phyloP scores from a whole-genome alignment of 2,797 vertebrate genomes.

The Galaxias olidus region DNA sequence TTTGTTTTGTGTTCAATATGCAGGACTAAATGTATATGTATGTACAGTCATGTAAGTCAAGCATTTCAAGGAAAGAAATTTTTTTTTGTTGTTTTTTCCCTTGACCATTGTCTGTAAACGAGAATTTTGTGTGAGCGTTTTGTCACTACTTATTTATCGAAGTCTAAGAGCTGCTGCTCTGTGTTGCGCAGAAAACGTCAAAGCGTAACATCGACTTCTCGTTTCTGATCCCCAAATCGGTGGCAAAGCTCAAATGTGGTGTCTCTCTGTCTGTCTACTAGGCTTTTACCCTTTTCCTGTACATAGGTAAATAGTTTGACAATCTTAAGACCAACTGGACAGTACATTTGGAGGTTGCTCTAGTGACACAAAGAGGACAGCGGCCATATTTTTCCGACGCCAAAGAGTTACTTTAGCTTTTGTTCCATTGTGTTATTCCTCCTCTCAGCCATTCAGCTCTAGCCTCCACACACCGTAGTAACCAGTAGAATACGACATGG shows the following conservation, averaged over 20 bases:
- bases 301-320: slow-evolving; percentile 82
- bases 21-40: slow-evolving; percentile 34
- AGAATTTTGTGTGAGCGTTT: slow-evolving; percentile 50
- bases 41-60: slow-evolving; percentile 43
- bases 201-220: slow-evolving; percentile 55
- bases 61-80: slow-evolving; percentile 24
- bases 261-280: slow-evolving; percentile 54
- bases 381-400: slow-evolving; percentile 82
- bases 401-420: slow-evolving; percentile 81
- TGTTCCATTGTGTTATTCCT: slow-evolving; percentile 55
- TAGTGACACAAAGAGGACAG: slow-evolving; percentile 69
- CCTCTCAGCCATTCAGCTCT: slow-evolving; percentile 26
- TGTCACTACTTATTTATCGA: slow-evolving; percentile 63
- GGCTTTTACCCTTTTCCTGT: slow-evolving; percentile 74
- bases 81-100: slow-evolving; percentile 19
- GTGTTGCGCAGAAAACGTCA: slow-evolving; percentile 69
- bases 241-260: slow-evolving; percentile 44
- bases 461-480: no score
- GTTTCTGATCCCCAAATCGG: slow-evolving; percentile 64
- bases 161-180: slow-evolving; percentile 77
- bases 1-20: slow-evolving; percentile 39
- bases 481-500: no score
- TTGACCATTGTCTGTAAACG: slow-evolving; percentile 35
- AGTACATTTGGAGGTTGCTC: slow-evolving; percentile 61
- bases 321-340: slow-evolving; percentile 81